Base-by-base conservation (phyloP, 2,113 vertebrate species). In the Dicaeum eximium region DNA sequence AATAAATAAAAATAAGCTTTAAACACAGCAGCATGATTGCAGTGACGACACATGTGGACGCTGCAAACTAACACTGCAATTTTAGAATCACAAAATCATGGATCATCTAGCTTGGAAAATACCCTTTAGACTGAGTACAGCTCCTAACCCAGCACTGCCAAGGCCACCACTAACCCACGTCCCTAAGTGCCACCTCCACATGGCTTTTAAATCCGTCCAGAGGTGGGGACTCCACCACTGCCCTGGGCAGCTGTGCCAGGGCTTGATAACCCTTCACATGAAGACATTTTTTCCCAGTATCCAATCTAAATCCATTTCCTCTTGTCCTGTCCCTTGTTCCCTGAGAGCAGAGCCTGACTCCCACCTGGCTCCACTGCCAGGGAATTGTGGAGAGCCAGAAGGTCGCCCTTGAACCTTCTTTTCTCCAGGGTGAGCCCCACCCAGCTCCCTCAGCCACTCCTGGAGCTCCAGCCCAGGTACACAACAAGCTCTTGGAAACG, bases 1-100 rank as follows among this genome's bases (percentile, higher is more conserved):
- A 37, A 42, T 78, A 72, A 35, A 21, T 7, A 27, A 42, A 72
- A 50, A 5, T 14, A 47, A 80, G 13, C 25, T 89, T 60, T 80
- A 69, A 75, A 40, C 9, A 8, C 14, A 45, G 21, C 48, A 40
- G 31, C 24, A 4, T 16, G 48, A 37, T 28, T 38, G 11, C 16
- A 50, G 37, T 17, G 30, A 0, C 3, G 31, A 50, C 4, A 2
- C 21, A 17, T 15, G 19, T 8, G 56, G 64, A 15, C 4, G 11
- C 48, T 14, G 13, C 50, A 78, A 65, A 69, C 22, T 60, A 61
- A 28, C 1, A 1, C 42, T 6, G 7, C 3, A 1, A 7, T 48
- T 64, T 48, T 35, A 40, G 48, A 71, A 35, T 17, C 16, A 48
- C 31, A 35, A n/a, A 71, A 47, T 23, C 9, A n/a, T 25, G 35